Base-by-base conservation (phyloP, 1,140 invertebrate species). In the Charaxes varanes region DNA sequence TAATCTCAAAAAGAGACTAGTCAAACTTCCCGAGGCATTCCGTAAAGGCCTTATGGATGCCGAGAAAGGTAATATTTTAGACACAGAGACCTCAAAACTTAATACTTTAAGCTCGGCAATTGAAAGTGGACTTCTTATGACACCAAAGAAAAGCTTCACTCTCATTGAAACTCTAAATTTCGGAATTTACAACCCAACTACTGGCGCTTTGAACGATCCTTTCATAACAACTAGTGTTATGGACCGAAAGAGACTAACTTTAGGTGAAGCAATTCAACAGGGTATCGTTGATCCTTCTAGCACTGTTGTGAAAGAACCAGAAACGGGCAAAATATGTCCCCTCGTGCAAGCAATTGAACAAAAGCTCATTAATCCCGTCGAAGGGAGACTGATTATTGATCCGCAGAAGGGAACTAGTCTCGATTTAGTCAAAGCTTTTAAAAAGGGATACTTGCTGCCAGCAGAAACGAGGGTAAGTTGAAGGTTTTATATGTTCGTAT, bases 391-490 rank as follows among this genome's bases (percentile, higher is more conserved):
- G 53, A 83, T 88, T 36, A 83, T 87, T 44, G 88, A 92, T 65
- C 87, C 87, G 41, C 87, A 88, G 59, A 87, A 87, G 59, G 83
- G 84, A 41, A 84, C 85, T 58, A 86, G 87, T 66, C 87, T 95
- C 55, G 92, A 95, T 86, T 90, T 97, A 67, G 85, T 92, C 43
- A 95, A 96, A 86, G 96, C 96, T 58, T 87, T 90, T 67, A 92
- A 96, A 67, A 90, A 91, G 78, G 94, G 95, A 63, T 91, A 92
- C 82, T 89, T 96, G 53, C 88, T 96, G 83, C 89, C 94, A 71
- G 94, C 94, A 72, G 92, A 94, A 89, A 92, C 93, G 70, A 90
- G 94, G 93, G 95, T 97, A 90, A 96, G 94, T 92, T 58, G 53
- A 14, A 4, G n/a, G n/a, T 42, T 44, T 34, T n/a, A 35, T 38